These are phyloP conservation scores for Zonotrichia leucophrys DNA, from an alignment of 2,113 vertebrate species.

Conservation along the genomic window DNA sequence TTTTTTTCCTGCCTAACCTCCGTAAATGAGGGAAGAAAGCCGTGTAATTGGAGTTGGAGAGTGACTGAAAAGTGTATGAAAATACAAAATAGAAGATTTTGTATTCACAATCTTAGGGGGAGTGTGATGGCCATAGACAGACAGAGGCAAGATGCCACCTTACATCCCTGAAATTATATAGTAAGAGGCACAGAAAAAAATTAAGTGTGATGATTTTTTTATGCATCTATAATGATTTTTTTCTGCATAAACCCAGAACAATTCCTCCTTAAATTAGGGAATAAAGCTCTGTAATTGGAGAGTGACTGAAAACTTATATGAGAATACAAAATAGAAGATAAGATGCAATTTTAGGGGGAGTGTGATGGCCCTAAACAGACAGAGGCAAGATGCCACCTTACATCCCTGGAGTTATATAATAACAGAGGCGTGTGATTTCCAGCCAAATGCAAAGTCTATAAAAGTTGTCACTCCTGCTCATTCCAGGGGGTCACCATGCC, in stretches of 20 bases:
- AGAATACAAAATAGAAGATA: background rate
- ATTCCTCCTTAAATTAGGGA: background rate
- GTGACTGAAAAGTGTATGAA: too few species aligned
- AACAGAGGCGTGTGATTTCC: background rate
- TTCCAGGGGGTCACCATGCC: conserved; percentile 19
- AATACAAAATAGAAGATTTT: too few species aligned
- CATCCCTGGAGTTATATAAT: background rate
- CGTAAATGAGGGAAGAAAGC: background rate
- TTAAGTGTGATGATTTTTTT: background rate
- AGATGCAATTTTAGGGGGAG: background rate
- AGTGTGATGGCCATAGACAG: background rate
- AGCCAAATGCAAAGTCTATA: background rate
- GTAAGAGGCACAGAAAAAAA: background rate
- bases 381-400: background rate
- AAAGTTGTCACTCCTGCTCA: background rate
- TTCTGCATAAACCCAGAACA: background rate
- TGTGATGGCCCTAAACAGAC: background rate
- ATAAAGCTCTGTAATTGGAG: background rate
- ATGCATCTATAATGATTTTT: background rate
- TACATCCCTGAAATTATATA: background rate
- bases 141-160: background rate
- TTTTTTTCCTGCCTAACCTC: background rate
- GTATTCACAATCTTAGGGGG: background rate
- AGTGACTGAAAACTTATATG: background rate
- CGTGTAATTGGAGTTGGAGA: background rate